A percentile compares a stretch with the other conserved stretches of the same genome.
Conservation (phyloP, 2,797 vertebrate species). For the Novumbra hubbsi region DNA sequence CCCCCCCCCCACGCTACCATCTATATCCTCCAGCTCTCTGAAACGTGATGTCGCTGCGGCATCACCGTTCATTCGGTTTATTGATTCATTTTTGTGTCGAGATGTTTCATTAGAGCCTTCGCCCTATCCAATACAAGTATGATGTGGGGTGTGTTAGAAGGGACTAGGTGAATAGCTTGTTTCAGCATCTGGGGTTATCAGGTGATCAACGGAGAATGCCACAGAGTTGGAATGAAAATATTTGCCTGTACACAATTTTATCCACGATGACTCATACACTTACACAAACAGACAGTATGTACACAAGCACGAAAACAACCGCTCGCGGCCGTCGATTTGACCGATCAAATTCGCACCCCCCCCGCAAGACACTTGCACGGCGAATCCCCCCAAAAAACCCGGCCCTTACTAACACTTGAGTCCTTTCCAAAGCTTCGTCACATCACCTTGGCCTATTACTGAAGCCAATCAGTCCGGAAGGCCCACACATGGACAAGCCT, state of each 20-base stretch:
- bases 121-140: slow-evolving; percentile 77
- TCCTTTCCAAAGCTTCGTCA: neutral
- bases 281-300: neutral
- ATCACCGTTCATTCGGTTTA: slow-evolving; percentile 37
- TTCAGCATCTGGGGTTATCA: neutral
- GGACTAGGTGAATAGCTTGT: neutral
- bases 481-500: slow-evolving; percentile 35
- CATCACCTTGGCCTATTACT: slow-evolving; percentile 27
- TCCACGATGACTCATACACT: neutral
- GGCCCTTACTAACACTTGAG: neutral
- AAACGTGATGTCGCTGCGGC: slow-evolving; percentile 28
- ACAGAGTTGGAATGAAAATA: neutral
- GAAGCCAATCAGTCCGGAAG: slow-evolving; percentile 61
- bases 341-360: neutral
- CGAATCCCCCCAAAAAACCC: neutral
- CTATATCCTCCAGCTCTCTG: slow-evolving; percentile 48
- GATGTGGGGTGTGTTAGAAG: slow-evolving; percentile 38
- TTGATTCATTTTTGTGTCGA: slow-evolving; percentile 47
- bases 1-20: slow-evolving; percentile 33
- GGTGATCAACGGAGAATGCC: neutral
- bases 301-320: neutral
- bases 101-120: slow-evolving; percentile 64
- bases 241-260: neutral
- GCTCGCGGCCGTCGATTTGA: neutral
- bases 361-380: neutral